Conservation (phyloP, 2,888 invertebrate genomes). For the Dynastes tityus region DNA sequence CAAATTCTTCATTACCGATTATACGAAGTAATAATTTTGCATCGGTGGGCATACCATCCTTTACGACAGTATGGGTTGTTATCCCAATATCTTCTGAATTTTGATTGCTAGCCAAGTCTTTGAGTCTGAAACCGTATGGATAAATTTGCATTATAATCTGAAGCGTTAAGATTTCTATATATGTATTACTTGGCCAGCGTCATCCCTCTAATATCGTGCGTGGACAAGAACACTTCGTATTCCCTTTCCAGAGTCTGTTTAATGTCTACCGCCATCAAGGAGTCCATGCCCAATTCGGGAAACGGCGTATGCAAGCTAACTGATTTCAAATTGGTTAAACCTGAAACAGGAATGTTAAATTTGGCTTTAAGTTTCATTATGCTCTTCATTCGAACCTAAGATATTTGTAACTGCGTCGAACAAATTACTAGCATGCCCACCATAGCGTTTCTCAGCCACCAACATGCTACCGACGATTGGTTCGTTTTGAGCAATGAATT, state of each 20-base stretch:
- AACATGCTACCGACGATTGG: conserved; percentile 80
- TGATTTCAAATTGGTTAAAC: conserved; percentile 79
- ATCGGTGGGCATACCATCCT: conserved; percentile 64
- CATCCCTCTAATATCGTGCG: conserved; percentile 87
- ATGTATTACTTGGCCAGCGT: conserved; percentile 79
- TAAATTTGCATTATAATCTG: neutral
- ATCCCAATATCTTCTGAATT: conserved; percentile 53
- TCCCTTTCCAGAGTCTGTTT: conserved; percentile 93
- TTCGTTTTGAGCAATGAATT: conserved; percentile 80
- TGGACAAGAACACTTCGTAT: conserved; percentile 88
- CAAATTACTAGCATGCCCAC: conserved; percentile 76
- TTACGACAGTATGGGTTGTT: neutral
- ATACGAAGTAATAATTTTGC: conserved; percentile 76
- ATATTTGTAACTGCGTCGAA: conserved; percentile 79
- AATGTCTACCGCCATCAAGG: conserved; percentile 97
- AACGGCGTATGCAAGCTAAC: conserved; percentile 82
- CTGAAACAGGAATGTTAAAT: conserved; percentile 61
- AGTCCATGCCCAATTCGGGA: conserved; percentile 96
- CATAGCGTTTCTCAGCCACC: conserved; percentile 85
- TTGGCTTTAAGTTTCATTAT: neutral
- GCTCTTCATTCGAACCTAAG: conserved; percentile 66
- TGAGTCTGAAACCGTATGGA: conserved; percentile 65
- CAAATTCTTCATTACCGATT: conserved; percentile 76
- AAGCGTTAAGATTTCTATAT: neutral
- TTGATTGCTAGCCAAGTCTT: conserved; percentile 71